A percentile compares a stretch with the other conserved stretches of the same genome.
phyloP scores from a whole-genome alignment of 35 echinoderm and acorn worm species.

The Diadema setosum region DNA sequence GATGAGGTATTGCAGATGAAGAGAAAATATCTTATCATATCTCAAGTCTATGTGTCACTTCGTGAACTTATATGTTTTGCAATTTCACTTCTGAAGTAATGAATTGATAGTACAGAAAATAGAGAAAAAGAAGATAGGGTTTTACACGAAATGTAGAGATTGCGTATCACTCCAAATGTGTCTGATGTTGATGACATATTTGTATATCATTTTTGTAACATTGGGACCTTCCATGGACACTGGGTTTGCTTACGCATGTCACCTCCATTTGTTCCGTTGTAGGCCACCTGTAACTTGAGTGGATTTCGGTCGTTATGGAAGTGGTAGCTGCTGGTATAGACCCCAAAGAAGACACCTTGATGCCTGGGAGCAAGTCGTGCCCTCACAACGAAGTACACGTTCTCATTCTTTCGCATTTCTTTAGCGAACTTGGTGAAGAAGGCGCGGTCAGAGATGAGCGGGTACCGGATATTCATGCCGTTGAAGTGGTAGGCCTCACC shows the following conservation, averaged over 20 bases:
- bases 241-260: neutral
- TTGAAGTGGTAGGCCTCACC: neutral
- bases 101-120: neutral
- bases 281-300: neutral
- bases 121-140: neutral
- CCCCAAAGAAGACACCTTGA: neutral
- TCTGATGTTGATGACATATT: neutral
- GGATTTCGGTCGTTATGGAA: neutral
- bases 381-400: neutral
- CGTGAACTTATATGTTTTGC: too few species aligned
- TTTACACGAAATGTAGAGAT: neutral
- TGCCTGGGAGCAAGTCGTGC: neutral
- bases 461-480: neutral
- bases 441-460: neutral
- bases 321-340: neutral
- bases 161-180: neutral
- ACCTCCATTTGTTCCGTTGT: slow-evolving; percentile 10
- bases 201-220: neutral
- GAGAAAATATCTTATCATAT: too few species aligned
- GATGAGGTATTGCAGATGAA: too few species aligned
- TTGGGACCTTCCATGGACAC: neutral
- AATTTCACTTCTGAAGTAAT: neutral
- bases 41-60: too few species aligned
- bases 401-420: neutral
- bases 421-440: neutral